Base-by-base conservation (phyloP, 2,888 invertebrate genomes). In the Netelia fuscicornis region DNA sequence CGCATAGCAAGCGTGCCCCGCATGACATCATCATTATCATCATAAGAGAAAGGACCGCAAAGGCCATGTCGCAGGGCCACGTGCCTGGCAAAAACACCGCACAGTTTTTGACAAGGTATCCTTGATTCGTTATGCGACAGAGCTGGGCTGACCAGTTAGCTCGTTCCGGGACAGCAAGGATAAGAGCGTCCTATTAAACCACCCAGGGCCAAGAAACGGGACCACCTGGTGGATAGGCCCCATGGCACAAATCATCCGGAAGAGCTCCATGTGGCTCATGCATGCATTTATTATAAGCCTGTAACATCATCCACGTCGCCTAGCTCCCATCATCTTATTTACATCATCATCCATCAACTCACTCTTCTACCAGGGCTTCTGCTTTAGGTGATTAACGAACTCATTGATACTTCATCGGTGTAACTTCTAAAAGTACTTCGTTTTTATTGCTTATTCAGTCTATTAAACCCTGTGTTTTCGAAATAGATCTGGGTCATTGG, bases 101-200 rank as follows among this genome's bases (percentile, higher is more conserved):
- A 86, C 87, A 85, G 88, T 88, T 90, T 89, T 90, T 89, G 9
- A 84, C 88, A 89, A 76, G 89, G 87, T 80, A 84, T 89, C 89
- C 80, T 62, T 8, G 60, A 13, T 75, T 64, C 64, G 62, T 48
- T 74, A 68, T 81, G 74, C 20, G 77, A 42, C 17, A 48, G 13
- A 70, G 81, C 70, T 78, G 79, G 68, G 65, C 42, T 81, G 78
- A 78, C 81, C 84, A 74, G 68, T 77, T 62, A 67, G 64, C 65
- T 80, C 60, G 71, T n/a, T 81, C 81, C 60, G 11, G 25, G 48
- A 52, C 70, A 72, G 10, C 48, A 60, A 10, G 75, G 25, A 60
- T 72, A 67, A 67, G 67, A 30, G 67, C 67, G 77, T 58, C 67
- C 25, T 44, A 42, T 20, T 23, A 65, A 68, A 11, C 67, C 71